phyloP scores from a whole-genome alignment of 2,888 invertebrate species.

The Amblyteles armatorius region DNA sequence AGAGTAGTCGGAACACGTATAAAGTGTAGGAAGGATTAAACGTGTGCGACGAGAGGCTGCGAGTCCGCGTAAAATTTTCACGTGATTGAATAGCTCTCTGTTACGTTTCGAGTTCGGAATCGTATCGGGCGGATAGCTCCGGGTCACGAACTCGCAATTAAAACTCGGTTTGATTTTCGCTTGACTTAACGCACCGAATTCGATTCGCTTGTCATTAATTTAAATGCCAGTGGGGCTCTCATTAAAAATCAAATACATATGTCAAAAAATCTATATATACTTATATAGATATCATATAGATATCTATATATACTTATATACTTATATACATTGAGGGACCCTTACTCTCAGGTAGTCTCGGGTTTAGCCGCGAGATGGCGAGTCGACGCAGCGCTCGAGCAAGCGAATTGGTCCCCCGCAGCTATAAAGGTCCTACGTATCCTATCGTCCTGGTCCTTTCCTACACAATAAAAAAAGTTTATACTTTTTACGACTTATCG shows the following conservation, averaged over 20 bases:
- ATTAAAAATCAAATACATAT: neutral
- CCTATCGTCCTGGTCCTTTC: no score
- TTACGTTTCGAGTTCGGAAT: conserved; percentile 22
- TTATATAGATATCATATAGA: neutral
- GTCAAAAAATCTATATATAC: neutral
- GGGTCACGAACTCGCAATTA: conserved; percentile 60
- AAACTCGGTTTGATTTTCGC: conserved; percentile 57
- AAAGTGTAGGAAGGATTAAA: conserved; percentile 5
- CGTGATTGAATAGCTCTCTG: conserved; percentile 41
- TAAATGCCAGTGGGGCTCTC: conserved; percentile 9
- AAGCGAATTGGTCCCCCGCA: no score
- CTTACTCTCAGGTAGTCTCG: neutral
- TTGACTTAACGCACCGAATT: conserved; percentile 38
- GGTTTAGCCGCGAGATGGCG: no score
- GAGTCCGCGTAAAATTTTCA: conserved; percentile 47
- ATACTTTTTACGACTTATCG: no score
- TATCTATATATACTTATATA: neutral
- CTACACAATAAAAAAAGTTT: no score
- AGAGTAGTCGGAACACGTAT: conserved; percentile 52
- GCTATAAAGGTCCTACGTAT: no score
- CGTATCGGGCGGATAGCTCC: conserved; percentile 28
- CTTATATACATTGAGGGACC: neutral
- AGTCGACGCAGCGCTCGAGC: no score
- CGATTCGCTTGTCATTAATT: conserved; percentile 49
- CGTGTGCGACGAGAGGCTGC: conserved; percentile 34